Conservation (phyloP, 2,888 invertebrate species). For the Helicoverpa assulta region DNA sequence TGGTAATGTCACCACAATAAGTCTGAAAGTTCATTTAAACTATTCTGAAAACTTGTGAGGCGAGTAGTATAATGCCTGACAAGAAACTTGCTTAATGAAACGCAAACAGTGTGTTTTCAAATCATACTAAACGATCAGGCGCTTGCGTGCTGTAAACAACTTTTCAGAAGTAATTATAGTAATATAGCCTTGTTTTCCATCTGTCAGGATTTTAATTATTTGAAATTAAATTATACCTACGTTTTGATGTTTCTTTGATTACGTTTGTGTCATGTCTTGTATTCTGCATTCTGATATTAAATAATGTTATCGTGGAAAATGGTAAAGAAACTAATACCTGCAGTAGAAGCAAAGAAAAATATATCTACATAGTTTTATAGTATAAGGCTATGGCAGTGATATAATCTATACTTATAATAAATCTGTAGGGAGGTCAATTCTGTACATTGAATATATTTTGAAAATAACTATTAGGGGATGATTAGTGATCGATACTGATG, state of each 20-base stretch:
- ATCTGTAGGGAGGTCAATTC: too few relatives aligned
- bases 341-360: too few relatives aligned
- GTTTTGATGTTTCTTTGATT: background rate
- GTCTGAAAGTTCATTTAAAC: constrained; percentile 30
- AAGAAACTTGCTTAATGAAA: constrained; percentile 36
- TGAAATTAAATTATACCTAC: background rate
- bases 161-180: constrained; percentile 32
- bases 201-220: constrained; percentile 8
- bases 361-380: too few relatives aligned
- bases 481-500: too few relatives aligned
- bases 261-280: too few relatives aligned
- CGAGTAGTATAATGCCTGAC: constrained; percentile 39
- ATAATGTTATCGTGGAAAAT: too few relatives aligned
- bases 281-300: too few relatives aligned
- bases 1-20: constrained; percentile 24
- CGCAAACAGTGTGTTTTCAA: constrained; percentile 53
- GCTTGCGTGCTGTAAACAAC: constrained; percentile 69
- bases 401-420: too few relatives aligned
- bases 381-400: too few relatives aligned
- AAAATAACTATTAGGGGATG: too few relatives aligned
- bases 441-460: too few relatives aligned
- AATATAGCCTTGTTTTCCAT: constrained; percentile 38
- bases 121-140: constrained; percentile 67
- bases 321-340: too few relatives aligned
- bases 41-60: constrained; percentile 15